Conservation (phyloP, 2,888 invertebrate species). For the Isotomurus palustris region DNA sequence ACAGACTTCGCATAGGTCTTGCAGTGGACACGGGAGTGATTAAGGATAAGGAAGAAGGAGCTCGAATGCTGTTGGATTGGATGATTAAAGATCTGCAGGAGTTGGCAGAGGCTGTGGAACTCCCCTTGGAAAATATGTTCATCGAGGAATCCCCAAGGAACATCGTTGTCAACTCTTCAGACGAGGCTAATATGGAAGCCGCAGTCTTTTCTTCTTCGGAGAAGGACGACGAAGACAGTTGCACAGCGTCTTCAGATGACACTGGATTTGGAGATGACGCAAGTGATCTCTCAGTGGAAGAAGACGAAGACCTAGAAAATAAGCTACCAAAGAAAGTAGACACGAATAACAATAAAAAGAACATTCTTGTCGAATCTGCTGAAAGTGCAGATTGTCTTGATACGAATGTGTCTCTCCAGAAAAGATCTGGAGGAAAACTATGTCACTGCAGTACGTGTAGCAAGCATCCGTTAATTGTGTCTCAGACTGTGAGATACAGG, state of each 20-base stretch:
- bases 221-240: background rate
- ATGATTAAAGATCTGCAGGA: conserved; percentile 28
- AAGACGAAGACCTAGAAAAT: conserved; percentile 10
- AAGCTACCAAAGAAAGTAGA: too few species aligned
- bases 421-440: too few species aligned
- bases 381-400: too few species aligned
- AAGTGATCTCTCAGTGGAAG: conserved; percentile 18
- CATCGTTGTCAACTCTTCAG: background rate
- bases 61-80: conserved; percentile 22
- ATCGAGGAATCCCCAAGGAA: background rate
- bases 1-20: conserved; percentile 36
- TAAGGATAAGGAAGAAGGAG: conserved; percentile 30
- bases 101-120: conserved; percentile 12
- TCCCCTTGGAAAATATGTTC: background rate
- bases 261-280: conserved; percentile 20
- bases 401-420: too few species aligned
- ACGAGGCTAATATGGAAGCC: background rate
- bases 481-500: too few species aligned
- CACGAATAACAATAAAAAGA: too few species aligned
- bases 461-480: too few species aligned
- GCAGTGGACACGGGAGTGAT: conserved; percentile 38
- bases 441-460: too few species aligned
- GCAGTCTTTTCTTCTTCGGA: too few species aligned
- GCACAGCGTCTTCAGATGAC: conserved; percentile 13
- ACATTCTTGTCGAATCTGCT: too few species aligned